phyloP scores from a whole-genome alignment of 2,888 invertebrate species.

The Junonia oenone region DNA sequence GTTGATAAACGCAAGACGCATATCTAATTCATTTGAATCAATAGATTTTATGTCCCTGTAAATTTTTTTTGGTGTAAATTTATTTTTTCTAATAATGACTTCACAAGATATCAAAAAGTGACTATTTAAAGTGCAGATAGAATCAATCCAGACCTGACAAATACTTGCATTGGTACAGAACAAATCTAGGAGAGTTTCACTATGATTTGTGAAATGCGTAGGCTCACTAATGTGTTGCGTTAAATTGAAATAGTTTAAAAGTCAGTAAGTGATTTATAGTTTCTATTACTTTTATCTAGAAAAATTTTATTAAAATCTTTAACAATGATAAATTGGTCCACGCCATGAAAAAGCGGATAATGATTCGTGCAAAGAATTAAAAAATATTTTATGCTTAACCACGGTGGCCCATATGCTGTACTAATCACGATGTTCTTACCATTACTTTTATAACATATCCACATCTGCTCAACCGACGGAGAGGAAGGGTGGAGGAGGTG shows the following conservation, averaged over 20 bases:
- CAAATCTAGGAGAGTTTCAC: constrained; percentile 1
- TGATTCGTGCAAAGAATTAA: constrained; percentile 17
- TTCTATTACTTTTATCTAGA: neutral
- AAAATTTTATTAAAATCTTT: constrained; percentile 1
- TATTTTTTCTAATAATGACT: neutral
- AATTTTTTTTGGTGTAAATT: neutral
- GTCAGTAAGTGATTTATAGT: constrained; percentile 6
- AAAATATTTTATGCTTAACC: constrained; percentile 3
- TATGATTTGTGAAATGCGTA: constrained; percentile 1
- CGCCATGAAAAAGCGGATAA: neutral
- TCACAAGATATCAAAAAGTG: neutral
- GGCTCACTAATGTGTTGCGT: constrained; percentile 13
- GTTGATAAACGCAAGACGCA: no score
- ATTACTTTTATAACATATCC: no score
- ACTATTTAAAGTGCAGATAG: neutral
- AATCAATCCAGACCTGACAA: neutral
- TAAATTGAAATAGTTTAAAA: constrained; percentile 9
- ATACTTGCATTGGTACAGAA: neutral
- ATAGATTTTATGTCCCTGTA: no score
- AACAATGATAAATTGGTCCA: neutral
- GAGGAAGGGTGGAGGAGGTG: no score
- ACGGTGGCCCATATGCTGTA: no score
- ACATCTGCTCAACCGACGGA: no score
- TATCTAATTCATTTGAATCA: no score
- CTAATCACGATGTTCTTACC: no score